Evolutionary conservation across 2,113 vertebrate species (phyloP).

Genomic region (Miniopterus natalensis): DNA sequence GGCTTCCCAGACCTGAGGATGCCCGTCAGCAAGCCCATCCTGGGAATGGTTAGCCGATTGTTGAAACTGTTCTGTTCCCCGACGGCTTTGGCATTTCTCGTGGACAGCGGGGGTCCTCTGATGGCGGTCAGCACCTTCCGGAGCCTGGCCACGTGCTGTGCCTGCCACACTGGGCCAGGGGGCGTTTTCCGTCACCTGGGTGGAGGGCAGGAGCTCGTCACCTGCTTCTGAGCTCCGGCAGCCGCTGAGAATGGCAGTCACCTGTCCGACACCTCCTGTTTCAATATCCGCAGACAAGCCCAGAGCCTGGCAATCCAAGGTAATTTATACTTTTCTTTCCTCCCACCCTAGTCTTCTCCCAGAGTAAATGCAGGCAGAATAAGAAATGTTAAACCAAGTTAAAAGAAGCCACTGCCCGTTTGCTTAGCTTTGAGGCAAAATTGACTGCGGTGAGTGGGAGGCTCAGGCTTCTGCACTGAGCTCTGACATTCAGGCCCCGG

Average conservation of each 20-base stretch:
- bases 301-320: background rate
- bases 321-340: background rate
- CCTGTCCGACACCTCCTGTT: background rate
- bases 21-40: background rate
- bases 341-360: background rate
- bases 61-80: background rate
- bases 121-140: too few species aligned
- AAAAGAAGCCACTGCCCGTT: background rate
- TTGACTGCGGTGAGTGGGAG: background rate
- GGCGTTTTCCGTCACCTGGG: too few species aligned
- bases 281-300: background rate
- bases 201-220: too few species aligned
- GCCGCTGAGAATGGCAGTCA: background rate
- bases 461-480: background rate
- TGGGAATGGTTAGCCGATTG: slow-evolving; percentile 28
- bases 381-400: background rate
- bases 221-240: background rate
- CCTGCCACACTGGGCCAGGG: too few species aligned
- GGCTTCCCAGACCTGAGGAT: background rate
- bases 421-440: slow-evolving; percentile 15
- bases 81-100: slow-evolving; percentile 3
- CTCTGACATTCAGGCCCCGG: slow-evolving; percentile 53
- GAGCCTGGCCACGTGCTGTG: too few species aligned
- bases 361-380: background rate
- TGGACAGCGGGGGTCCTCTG: too few species aligned